Percentiles rank a stretch among this genome's conserved stretches.
Conservation (phyloP, 2,888 invertebrate genomes). For the Biston stratarius region DNA sequence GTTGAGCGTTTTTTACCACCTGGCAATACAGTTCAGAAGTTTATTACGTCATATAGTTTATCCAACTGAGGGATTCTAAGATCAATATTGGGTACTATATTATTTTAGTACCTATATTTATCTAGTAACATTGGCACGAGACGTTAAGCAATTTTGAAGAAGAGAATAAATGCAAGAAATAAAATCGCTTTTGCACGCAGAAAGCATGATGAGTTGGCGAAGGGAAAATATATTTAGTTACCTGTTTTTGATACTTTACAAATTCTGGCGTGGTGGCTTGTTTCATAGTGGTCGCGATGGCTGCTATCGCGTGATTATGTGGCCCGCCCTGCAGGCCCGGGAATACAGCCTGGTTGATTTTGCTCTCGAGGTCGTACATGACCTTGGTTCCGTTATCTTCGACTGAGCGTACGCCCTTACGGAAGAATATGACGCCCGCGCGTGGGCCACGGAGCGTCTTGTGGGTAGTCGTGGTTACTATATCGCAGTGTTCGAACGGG, state of each 20-base stretch:
- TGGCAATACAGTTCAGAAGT: constrained; percentile 45
- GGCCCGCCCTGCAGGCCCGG: constrained; percentile 99
- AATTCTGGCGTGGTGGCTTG: constrained; percentile 94
- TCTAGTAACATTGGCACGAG: too few species aligned
- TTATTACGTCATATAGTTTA: neutral
- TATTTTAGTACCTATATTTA: too few species aligned
- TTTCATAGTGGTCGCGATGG: constrained; percentile 97
- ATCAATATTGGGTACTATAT: too few species aligned
- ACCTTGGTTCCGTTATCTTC: constrained; percentile 93
- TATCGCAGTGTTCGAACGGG: constrained; percentile 96
- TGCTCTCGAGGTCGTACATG: constrained; percentile 94
- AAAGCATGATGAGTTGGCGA: too few species aligned
- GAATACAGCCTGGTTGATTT: constrained; percentile 96
- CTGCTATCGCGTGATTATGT: constrained; percentile 98
- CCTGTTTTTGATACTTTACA: constrained; percentile 93
- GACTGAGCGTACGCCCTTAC: constrained; percentile 93
- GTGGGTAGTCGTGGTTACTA: constrained; percentile 98
- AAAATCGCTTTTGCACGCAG: too few species aligned
- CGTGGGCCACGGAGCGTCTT: constrained; percentile 96
- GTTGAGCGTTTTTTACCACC: constrained; percentile 92
- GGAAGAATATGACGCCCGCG: constrained; percentile 96
- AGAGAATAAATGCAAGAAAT: too few species aligned
- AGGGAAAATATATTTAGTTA: constrained; percentile 43
- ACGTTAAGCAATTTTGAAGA: too few species aligned
- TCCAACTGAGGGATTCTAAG: too few species aligned